These are phyloP conservation scores for Poecilia latipinna DNA, from an alignment of 2,113 vertebrate species.

Conservation along the genomic window DNA sequence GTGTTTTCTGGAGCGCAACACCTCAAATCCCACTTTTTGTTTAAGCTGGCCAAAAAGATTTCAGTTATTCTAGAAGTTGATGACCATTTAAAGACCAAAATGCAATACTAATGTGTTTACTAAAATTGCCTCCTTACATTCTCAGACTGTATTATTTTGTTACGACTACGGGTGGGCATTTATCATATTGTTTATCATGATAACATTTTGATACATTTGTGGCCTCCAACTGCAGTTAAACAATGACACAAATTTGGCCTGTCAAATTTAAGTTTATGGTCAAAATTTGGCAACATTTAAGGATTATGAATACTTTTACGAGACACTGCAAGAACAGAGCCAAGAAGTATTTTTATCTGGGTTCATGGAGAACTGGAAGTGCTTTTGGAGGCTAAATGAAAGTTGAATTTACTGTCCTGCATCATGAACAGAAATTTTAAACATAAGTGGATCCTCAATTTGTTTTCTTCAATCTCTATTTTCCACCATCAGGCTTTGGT, in stretches of 20 bases:
- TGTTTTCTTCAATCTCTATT: slow-evolving; percentile 49
- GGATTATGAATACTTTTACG: not conserved
- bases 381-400: not conserved
- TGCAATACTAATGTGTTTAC: not conserved
- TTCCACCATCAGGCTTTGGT: slow-evolving; percentile 52
- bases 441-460: slow-evolving; percentile 17
- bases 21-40: not conserved
- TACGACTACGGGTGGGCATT: not conserved
- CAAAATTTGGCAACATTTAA: not conserved
- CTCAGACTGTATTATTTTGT: not conserved
- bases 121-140: not conserved
- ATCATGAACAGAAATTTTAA: not conserved
- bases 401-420: not conserved
- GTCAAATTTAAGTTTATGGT: not conserved
- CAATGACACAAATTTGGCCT: no score
- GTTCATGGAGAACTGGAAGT: not conserved
- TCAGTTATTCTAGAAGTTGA: not conserved
- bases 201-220: no score
- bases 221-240: no score
- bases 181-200: no score
- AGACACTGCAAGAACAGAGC: not conserved
- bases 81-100: not conserved
- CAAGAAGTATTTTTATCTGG: not conserved
- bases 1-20: no score
- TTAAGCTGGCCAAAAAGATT: not conserved